These are phyloP conservation scores for Triops longicaudatus DNA, from an alignment of 1,140 invertebrate genomes.

Conservation along the genomic window DNA sequence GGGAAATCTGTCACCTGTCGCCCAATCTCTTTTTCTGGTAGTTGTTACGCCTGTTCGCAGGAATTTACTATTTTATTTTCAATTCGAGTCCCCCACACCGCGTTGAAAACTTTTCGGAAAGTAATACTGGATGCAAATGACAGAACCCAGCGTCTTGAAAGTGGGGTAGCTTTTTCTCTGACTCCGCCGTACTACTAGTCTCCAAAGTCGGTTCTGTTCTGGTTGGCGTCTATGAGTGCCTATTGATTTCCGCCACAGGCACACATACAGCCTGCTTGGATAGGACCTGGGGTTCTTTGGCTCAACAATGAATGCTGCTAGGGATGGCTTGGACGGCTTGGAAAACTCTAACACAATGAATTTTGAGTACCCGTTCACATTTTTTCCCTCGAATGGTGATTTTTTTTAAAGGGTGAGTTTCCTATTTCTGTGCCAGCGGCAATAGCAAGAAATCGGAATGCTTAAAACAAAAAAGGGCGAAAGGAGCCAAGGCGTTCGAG, in stretches of 20 bases:
- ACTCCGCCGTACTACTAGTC: not conserved
- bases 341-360: not conserved
- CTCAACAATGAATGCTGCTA: constrained; percentile 12
- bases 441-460: not conserved
- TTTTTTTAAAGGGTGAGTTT: not conserved
- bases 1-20: constrained; percentile 4
- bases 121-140: not conserved
- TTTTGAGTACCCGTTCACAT: not conserved
- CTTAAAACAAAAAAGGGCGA: too few species aligned
- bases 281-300: not conserved
- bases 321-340: constrained; percentile 4
- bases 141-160: not conserved
- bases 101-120: not conserved
- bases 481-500: too few species aligned
- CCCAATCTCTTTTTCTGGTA: not conserved
- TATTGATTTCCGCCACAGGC: constrained; percentile 14
- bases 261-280: not conserved
- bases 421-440: not conserved
- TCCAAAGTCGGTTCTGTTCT: constrained; percentile 4
- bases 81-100: too few species aligned
- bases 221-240: constrained; percentile 5
- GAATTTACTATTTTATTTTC: not conserved
- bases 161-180: not conserved
- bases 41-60: not conserved
- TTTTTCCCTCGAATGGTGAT: not conserved